Conservation (phyloP, 1,140 invertebrate species). For the Trialeurodes vaporariorum region DNA sequence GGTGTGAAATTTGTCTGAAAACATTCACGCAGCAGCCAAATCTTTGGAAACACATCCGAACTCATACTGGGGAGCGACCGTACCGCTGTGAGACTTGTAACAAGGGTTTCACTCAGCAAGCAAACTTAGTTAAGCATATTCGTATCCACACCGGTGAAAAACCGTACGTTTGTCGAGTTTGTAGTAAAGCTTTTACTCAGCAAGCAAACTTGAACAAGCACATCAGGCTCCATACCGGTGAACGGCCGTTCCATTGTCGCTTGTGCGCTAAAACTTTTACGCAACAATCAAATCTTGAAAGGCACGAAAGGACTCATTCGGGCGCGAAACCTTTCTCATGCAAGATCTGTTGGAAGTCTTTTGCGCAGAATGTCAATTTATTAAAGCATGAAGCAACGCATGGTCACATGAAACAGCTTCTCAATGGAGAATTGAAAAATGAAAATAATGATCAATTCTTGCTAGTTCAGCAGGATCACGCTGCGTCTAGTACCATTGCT, state of each 20-base stretch:
- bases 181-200: conserved; percentile 47
- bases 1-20: conserved; percentile 30
- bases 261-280: conserved; percentile 50
- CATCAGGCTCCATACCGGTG: conserved; percentile 44
- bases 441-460: background rate
- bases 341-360: conserved; percentile 39
- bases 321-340: conserved; percentile 52
- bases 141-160: conserved; percentile 55
- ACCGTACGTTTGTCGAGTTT: conserved; percentile 46
- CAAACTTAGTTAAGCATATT: conserved; percentile 57
- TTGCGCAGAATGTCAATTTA: conserved; percentile 19
- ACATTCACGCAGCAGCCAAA: conserved; percentile 31
- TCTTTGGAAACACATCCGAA: conserved; percentile 16
- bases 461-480: background rate
- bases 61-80: conserved; percentile 17
- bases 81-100: conserved; percentile 56
- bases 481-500: background rate
- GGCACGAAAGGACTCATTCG: conserved; percentile 53
- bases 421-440: background rate
- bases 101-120: conserved; percentile 53
- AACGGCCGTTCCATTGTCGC: conserved; percentile 48
- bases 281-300: conserved; percentile 49
- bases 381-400: conserved; percentile 15
- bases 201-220: conserved; percentile 37
- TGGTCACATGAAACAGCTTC: background rate